Conservation (phyloP, 2,113 vertebrate species). For the Elephantulus edwardii region DNA sequence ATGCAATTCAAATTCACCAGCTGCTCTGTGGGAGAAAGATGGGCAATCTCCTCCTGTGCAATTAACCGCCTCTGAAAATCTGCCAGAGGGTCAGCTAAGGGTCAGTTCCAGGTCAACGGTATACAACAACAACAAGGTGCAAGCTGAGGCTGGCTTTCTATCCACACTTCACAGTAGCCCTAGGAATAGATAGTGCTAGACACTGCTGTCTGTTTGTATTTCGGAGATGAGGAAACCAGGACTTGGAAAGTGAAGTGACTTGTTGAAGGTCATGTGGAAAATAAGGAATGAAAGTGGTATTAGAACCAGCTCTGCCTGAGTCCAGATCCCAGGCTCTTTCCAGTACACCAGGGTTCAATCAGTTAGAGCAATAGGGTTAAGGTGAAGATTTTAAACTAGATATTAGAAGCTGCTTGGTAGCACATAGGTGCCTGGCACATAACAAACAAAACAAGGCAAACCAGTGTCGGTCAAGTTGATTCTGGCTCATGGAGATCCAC, state of each 20-base stretch:
- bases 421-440: neutral
- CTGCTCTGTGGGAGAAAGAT: too few relatives aligned
- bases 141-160: neutral
- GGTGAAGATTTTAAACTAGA: neutral
- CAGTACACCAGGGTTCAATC: neutral
- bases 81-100: too few relatives aligned
- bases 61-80: too few relatives aligned
- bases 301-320: slow-evolving; percentile 3
- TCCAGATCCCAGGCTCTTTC: neutral
- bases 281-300: neutral
- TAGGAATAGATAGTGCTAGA: neutral
- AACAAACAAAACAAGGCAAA: neutral
- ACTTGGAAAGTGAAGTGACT: neutral
- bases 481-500: neutral
- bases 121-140: too few relatives aligned
- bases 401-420: neutral
- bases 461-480: neutral
- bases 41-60: too few relatives aligned
- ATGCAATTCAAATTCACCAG: too few relatives aligned
- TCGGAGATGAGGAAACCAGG: neutral
- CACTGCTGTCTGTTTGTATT: neutral
- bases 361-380: neutral
- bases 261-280: neutral
- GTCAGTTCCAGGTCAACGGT: too few relatives aligned
- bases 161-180: neutral